These are phyloP conservation scores for Myathropa florea DNA, from an alignment of 2,888 invertebrate species.

Conservation along the genomic window DNA sequence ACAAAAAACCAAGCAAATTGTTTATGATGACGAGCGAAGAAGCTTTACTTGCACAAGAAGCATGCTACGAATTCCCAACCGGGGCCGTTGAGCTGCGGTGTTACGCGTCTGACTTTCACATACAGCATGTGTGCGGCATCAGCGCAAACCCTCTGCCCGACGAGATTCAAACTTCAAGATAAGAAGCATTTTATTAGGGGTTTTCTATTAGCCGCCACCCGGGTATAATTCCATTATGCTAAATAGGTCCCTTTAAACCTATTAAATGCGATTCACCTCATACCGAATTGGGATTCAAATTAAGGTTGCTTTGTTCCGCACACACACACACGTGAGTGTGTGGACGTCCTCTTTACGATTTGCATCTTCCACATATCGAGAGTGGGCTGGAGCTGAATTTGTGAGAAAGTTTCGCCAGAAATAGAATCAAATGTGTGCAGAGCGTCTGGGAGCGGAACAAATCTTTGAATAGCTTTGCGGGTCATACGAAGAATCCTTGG, in stretches of 20 bases:
- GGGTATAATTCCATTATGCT: constrained; percentile 70
- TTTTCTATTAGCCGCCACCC: constrained; percentile 70
- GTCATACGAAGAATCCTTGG: constrained; percentile 48
- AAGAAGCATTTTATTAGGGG: constrained; percentile 66
- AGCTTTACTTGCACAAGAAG: constrained; percentile 30
- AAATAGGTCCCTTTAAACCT: constrained; percentile 71
- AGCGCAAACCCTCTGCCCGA: constrained; percentile 25
- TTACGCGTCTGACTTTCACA: constrained; percentile 35
- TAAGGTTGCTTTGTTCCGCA: constrained; percentile 57
- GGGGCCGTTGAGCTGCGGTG: constrained; percentile 24
- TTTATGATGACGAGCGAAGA: constrained; percentile 34
- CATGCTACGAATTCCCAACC: constrained; percentile 3
- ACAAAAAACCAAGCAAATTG: constrained; percentile 39
- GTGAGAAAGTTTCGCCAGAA: constrained; percentile 54
- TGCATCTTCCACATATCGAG: constrained; percentile 47
- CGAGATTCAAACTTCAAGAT: constrained; percentile 58
- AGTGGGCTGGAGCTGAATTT: constrained; percentile 19
- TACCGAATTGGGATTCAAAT: constrained; percentile 51
- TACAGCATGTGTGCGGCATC: constrained; percentile 48
- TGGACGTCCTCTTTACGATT: constrained; percentile 44
- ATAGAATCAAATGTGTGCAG: constrained; percentile 66
- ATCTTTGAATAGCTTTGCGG: constrained; percentile 64
- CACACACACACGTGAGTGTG: constrained; percentile 27
- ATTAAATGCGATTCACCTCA: constrained; percentile 68
- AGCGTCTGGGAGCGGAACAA: constrained; percentile 50